These are phyloP conservation scores for Trachelipus rathkii DNA, from an alignment of 1,140 invertebrate species.

Conservation along the genomic window DNA sequence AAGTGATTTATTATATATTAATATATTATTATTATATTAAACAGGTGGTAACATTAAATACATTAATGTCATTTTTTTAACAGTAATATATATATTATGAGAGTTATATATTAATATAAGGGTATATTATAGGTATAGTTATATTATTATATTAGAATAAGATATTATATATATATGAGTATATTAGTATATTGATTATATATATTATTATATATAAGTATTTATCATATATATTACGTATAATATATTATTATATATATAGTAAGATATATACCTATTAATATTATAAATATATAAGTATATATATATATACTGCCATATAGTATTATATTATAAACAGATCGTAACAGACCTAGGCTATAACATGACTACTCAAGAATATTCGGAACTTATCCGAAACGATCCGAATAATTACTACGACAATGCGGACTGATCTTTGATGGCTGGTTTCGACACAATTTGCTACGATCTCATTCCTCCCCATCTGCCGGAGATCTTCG, in stretches of 20 bases:
- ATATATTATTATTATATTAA: too few species aligned
- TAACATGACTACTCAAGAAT: slow-evolving; percentile 44
- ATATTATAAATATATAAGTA: neutral
- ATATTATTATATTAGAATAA: too few species aligned
- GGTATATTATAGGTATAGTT: too few species aligned
- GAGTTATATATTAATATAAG: too few species aligned
- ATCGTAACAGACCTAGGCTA: slow-evolving; percentile 45
- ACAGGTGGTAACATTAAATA: too few species aligned
- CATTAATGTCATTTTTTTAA: too few species aligned
- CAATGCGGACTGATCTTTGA: slow-evolving; percentile 47
- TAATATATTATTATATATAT: neutral
- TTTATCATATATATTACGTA: neutral
- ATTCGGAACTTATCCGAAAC: slow-evolving; percentile 45
- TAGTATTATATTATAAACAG: too few species aligned
- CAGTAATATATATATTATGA: too few species aligned
- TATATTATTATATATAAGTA: slow-evolving; percentile 1
- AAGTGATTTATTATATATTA: too few species aligned
- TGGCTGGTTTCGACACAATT: slow-evolving; percentile 49
- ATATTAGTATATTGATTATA: too few species aligned
- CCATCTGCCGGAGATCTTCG: slow-evolving; percentile 43
- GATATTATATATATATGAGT: too few species aligned
- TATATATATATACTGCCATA: neutral
- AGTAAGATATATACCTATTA: neutral
- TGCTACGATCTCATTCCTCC: slow-evolving; percentile 49
- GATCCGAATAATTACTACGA: slow-evolving; percentile 44